These are phyloP conservation scores for Styela plicata DNA, from an alignment of 23 tunicate species.

Conservation along the genomic window DNA sequence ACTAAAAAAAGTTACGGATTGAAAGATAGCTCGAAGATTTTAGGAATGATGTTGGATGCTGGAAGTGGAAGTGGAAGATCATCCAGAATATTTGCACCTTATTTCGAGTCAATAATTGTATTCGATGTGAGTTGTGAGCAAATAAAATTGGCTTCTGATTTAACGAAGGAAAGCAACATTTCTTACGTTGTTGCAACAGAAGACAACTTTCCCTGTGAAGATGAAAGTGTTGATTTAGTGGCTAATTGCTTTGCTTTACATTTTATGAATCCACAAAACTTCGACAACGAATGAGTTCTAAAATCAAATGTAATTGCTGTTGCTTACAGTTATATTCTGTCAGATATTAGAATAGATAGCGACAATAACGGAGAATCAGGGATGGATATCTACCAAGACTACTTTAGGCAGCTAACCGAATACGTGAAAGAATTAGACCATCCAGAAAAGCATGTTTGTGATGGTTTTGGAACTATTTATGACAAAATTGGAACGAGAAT, in stretches of 20 bases:
- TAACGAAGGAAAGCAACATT: neutral
- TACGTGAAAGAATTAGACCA: neutral
- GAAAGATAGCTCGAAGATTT: too few relatives aligned
- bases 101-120: neutral
- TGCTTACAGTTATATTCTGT: neutral
- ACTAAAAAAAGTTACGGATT: neutral
- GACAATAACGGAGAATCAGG: neutral
- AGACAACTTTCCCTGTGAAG: neutral
- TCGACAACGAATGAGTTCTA: neutral
- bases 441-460: neutral
- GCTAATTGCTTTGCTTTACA: neutral
- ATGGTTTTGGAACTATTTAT: neutral
- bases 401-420: neutral
- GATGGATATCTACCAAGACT: neutral
- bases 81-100: neutral
- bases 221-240: neutral
- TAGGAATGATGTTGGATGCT: neutral
- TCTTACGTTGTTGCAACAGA: neutral
- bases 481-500: neutral
- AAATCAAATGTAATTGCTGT: neutral
- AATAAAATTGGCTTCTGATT: neutral
- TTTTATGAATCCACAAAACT: neutral
- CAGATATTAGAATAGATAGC: neutral
- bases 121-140: too few relatives aligned
- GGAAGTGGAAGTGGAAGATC: neutral